These are phyloP conservation scores for Pterocles orientalis DNA, from an alignment of 2,113 vertebrate genomes.

Conservation along the genomic window DNA sequence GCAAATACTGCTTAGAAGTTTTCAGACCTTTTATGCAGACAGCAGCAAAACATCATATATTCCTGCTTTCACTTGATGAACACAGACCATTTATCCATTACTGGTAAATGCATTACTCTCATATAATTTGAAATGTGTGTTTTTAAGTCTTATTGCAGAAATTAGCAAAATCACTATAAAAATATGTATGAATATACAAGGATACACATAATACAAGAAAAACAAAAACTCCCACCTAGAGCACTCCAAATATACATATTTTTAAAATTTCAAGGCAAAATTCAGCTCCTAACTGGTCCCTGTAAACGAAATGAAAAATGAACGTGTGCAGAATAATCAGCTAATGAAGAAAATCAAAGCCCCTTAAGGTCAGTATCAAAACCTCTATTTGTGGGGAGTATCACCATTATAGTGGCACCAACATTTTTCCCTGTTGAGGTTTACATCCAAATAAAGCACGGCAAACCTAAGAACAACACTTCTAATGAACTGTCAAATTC, in stretches of 20 bases:
- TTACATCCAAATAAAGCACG: not conserved
- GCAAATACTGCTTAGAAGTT: not conserved
- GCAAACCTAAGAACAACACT: not conserved
- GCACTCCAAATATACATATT: not conserved
- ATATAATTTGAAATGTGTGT: rapidly evolving
- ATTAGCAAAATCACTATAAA: not conserved
- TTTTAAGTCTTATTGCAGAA: not conserved
- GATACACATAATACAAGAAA: not conserved
- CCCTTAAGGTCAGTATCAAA: not conserved
- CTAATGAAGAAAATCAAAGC: not conserved
- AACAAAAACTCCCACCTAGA: not conserved
- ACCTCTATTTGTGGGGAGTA: not conserved
- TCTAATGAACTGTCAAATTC: not conserved
- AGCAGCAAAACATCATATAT: not conserved
- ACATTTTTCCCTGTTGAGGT: not conserved
- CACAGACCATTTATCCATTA: not conserved
- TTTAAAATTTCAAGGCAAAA: not conserved
- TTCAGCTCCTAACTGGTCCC: not conserved
- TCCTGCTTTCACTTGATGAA: not conserved
- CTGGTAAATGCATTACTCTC: not conserved
- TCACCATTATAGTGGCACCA: not conserved
- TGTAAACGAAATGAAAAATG: not conserved
- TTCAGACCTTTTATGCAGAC: not conserved
- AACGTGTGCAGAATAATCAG: not conserved
- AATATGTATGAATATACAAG: not conserved